Base-by-base conservation (phyloP, 2,797 vertebrate genomes). In the Heliangelus exortis region DNA sequence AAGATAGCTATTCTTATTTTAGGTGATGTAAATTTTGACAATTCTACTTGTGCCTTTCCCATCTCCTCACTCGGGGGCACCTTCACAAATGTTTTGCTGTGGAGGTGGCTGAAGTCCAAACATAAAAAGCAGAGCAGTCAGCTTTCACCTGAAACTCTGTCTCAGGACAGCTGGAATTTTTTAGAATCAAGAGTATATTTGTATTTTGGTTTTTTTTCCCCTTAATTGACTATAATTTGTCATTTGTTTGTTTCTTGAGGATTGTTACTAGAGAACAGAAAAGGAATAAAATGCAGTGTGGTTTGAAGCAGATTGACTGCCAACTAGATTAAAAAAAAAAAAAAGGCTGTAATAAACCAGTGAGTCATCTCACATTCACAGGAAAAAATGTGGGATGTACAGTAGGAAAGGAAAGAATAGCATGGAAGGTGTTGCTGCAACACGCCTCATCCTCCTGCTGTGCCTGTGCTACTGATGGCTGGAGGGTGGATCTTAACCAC, bases 221-320 rank as follows among this genome's bases (percentile, higher is more conserved):
- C 34, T 89, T 87, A 94, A 87, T 93, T 90, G 63, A 84, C 63
- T 84, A 76, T 83, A 74, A 71, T 90, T 93, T 93, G 80, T 91
- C 84, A 67, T 77, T 97, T 96, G 80, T 57, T 93, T 91, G 55
- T 90, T 95, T 96, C 90, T 95, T 84, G 63, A 92, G 66, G 62
- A 92, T 88, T 84, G 36, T 91, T 97, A 96, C 95, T 92, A 93
- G 80, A 96, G 62, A 92, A 84, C 7, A 22, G 47, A 86, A 96
- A 81, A 75, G 2, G 61, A 91, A 89, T 55, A 85, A 96, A 96
- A 94, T 23, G 28, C 53, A 87, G 29, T 55, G 48, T 18, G 50
- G 63, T 79, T 94, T 90, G 78, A 93, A 94, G 84, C 43, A 90
- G 77, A 91, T 11, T 87, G 79, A 82, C 55, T 94, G 84, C 47